Percentiles rank a stretch among this genome's conserved stretches.
Evolutionary conservation across 2,888 invertebrate species (phyloP).

Genomic region (Phyllotreta striolata): DNA sequence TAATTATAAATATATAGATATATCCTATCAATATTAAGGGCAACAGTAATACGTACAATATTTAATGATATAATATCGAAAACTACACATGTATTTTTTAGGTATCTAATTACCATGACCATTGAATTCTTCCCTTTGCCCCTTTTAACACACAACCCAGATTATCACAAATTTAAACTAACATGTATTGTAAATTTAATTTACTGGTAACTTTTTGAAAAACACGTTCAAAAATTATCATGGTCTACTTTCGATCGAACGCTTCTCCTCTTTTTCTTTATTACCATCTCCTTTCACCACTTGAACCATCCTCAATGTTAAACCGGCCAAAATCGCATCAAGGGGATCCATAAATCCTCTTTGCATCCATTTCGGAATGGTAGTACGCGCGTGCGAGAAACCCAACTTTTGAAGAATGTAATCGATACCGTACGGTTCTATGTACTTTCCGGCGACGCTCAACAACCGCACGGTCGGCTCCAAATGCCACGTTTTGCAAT

Average conservation of each 20-base stretch:
- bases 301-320: conserved; percentile 75
- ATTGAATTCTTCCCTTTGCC: not conserved
- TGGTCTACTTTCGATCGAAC: conserved; percentile 33
- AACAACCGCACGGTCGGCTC: conserved; percentile 87
- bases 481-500: conserved; percentile 95
- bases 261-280: conserved; percentile 47
- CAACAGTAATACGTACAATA: not conserved
- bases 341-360: conserved; percentile 97
- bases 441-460: conserved; percentile 79
- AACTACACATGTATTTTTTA: conserved; percentile 9
- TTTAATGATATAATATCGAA: not conserved
- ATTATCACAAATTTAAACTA: conserved; percentile 24
- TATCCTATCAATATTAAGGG: conserved; percentile 5
- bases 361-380: conserved; percentile 99
- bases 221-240: conserved; percentile 13
- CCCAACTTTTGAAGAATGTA: conserved; percentile 97
- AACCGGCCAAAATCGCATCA: conserved; percentile 87
- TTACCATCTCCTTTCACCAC: conserved; percentile 58
- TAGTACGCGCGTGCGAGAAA: conserved; percentile 95
- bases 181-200: conserved; percentile 8
- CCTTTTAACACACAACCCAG: conserved; percentile 13
- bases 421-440: conserved; percentile 98
- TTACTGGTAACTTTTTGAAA: conserved; percentile 16
- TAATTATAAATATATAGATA: conserved; percentile 4
- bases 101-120: conserved; percentile 1